Evolutionary conservation across 1,140 invertebrate genomes (phyloP).

Genomic region (Artemia franciscana): DNA sequence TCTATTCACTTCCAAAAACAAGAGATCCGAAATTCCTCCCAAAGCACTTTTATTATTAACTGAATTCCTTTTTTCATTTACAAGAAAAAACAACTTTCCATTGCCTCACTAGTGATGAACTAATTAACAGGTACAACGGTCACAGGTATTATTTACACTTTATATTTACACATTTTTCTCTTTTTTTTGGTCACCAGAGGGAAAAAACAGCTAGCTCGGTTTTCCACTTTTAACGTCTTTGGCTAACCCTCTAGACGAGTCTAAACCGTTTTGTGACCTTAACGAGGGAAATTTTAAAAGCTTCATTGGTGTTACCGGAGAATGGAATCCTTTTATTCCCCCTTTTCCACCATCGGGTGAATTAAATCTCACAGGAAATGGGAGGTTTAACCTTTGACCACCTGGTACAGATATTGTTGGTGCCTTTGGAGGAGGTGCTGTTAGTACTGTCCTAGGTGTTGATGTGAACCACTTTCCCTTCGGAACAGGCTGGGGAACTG

Average conservation of each 20-base stretch:
- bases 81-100: no score
- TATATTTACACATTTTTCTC: not conserved
- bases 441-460: not conserved
- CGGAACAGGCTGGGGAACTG: not conserved
- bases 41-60: no score
- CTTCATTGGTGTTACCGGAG: not conserved
- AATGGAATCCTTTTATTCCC: not conserved
- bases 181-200: no score
- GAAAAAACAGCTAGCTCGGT: no score
- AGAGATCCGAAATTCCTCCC: no score
- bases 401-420: not conserved
- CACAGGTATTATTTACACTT: not conserved
- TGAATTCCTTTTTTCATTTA: no score
- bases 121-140: not conserved
- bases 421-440: not conserved
- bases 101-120: no score
- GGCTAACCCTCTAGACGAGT: not conserved
- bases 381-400: not conserved
- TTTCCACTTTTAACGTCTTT: not conserved
- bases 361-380: not conserved
- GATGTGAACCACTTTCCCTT: not conserved
- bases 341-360: not conserved
- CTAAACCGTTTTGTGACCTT: not conserved
- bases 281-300: not conserved
- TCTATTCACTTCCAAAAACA: no score